These are phyloP conservation scores for Aramus guarauna DNA, from an alignment of 2,113 vertebrate species.

Conservation along the genomic window DNA sequence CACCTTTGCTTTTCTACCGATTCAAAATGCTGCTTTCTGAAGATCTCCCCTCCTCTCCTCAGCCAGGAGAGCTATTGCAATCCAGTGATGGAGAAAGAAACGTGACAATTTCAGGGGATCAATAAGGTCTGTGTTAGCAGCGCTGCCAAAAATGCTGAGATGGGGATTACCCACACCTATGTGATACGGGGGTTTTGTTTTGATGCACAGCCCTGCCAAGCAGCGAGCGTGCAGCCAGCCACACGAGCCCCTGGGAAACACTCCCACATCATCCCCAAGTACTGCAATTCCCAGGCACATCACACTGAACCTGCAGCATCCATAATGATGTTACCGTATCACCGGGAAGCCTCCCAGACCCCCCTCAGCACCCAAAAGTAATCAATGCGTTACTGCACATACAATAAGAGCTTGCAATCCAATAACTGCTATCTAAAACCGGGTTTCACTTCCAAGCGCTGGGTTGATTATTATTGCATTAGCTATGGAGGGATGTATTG, in stretches of 20 bases:
- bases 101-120: not conserved
- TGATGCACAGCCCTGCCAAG: not conserved
- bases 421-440: slow-evolving; percentile 21
- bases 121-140: not conserved
- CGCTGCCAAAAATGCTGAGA: fast-evolving
- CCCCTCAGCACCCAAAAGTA: not conserved
- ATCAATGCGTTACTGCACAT: not conserved
- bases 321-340: not conserved
- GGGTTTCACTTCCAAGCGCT: not conserved
- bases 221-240: not conserved
- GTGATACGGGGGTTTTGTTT: fast-evolving
- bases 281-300: not conserved
- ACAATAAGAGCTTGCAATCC: slow-evolving; percentile 24
- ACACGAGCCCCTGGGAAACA: fast-evolving
- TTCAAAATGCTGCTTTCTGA: not conserved
- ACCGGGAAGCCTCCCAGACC: not conserved
- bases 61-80: not conserved
- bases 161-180: not conserved
- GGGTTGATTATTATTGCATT: slow-evolving; percentile 54
- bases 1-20: not conserved
- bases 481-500: not conserved
- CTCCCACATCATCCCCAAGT: not conserved
- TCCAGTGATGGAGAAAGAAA: not conserved
- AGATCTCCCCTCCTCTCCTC: not conserved
- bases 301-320: not conserved